Evolutionary conservation across 2,888 invertebrate species (phyloP), one percentile per base, ranked within the genome.

Genomic region (Drosophila mulleri): DNA sequence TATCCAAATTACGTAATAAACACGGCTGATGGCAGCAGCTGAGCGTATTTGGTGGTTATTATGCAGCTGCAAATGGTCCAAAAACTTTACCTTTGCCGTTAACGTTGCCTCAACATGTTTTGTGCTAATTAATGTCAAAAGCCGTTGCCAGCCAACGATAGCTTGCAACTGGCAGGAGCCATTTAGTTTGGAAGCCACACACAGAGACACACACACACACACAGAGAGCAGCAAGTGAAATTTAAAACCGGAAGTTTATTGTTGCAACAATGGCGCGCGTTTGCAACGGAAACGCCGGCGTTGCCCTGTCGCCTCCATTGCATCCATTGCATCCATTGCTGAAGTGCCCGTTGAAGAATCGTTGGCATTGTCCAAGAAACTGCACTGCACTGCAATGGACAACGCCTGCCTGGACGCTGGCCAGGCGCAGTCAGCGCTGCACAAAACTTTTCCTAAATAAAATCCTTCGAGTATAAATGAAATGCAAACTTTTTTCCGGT

Each of bases 401-500:
- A 67, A 72, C 64, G 71, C 70, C 63, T 57, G 69, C 56, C 57
- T 54, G 54, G 41, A 54, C 54, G 14, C n/a, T 42, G 37, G 39
- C 42, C 59, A 67, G 61, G 29, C 41, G 52, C 69, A 47, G 47
- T 32, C 32, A 50, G 48, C 56, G 66, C 72, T 66, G 69, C 53
- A 68, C 64, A 65, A 74, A 74, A 79, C 71, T 82, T 88, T 81
- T 62, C 56, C 66, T 70, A 80, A 87, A 82, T 72, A 80, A 83
- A 84, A 89, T 75, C 81, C 84, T 78, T 75, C 78, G 83, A 84
- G 83, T 72, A 80, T 80, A 87, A 87, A 89, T 89, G 80, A 81
- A 89, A 87, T 88, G 86, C 88, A 87, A 87, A 88, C 84, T 86
- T 87, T 86, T 86, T 86, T 88, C 88, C 84, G 84, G 87, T 86